Evolutionary conservation across 2,888 invertebrate genomes (phyloP).

Genomic region (Agrotis segetum): DNA sequence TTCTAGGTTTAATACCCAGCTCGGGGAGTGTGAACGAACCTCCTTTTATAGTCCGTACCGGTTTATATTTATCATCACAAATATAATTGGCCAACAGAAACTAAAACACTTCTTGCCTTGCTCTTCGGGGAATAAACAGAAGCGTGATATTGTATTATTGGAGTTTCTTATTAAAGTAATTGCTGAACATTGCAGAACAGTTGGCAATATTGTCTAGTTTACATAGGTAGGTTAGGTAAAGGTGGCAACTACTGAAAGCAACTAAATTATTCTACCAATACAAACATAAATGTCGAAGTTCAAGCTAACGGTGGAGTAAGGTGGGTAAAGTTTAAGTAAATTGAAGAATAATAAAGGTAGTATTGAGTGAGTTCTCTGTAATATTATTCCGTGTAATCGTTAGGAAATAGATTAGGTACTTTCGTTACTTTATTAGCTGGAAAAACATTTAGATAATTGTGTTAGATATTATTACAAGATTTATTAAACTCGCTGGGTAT

Average conservation of each 20-base stretch:
- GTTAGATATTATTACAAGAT: too few relatives aligned
- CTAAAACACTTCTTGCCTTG: not conserved
- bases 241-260: constrained; percentile 36
- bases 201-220: constrained; percentile 34
- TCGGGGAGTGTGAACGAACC: not conserved
- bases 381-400: not conserved
- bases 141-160: not conserved
- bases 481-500: too few relatives aligned
- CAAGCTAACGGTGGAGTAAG: constrained; percentile 18
- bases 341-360: constrained; percentile 29
- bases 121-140: not conserved
- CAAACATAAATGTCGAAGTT: constrained; percentile 46
- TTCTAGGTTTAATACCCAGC: not conserved
- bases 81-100: not conserved
- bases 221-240: constrained; percentile 40
- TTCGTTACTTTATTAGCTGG: not conserved
- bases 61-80: too few relatives aligned
- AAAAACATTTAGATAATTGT: not conserved
- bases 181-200: constrained; percentile 17
- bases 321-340: constrained; percentile 21
- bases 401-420: not conserved
- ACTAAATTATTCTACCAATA: constrained; percentile 51
- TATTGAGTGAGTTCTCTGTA: not conserved
- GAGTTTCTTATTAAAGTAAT: constrained; percentile 9
- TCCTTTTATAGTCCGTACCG: too few relatives aligned